phyloP scores from a whole-genome alignment of 2,113 vertebrate genomes.

The Pygoscelis adeliae region DNA sequence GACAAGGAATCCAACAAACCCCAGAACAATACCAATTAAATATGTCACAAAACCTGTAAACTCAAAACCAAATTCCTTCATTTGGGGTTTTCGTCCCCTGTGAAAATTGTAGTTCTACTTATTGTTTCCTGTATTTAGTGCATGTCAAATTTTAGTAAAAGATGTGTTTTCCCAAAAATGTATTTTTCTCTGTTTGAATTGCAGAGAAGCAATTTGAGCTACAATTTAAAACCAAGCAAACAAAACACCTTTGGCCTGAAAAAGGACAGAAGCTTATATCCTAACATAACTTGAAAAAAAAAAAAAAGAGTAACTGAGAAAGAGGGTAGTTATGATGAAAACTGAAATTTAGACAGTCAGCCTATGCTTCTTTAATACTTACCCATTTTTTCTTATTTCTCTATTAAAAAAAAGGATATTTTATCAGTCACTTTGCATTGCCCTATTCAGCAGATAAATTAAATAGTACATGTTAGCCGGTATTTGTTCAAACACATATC shows the following conservation, averaged over 20 bases:
- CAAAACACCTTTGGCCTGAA: not conserved
- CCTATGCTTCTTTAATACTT: not conserved
- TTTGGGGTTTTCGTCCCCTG: not conserved
- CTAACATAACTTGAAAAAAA: not conserved
- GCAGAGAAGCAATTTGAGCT: not conserved
- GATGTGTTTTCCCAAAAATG: fast-evolving
- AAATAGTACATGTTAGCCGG: not conserved
- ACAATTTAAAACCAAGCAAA: not conserved
- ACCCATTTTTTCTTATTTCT: not conserved
- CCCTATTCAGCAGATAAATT: not conserved
- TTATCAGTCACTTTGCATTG: not conserved
- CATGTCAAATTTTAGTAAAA: not conserved
- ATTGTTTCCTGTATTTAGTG: not conserved
- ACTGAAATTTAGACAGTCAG: not conserved
- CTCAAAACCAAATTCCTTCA: not conserved
- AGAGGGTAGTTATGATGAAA: not conserved
- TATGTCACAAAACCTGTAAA: not conserved
- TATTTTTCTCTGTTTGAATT: not conserved
- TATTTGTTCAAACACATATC: not conserved
- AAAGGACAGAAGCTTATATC: not conserved
- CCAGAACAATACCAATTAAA: not conserved
- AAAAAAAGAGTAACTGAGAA: not conserved
- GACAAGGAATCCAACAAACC: not conserved
- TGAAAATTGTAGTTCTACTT: not conserved
- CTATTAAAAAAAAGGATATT: not conserved